These are phyloP conservation scores for Thalassaphorura encarpata DNA, from an alignment of 1,140 invertebrate species.

Conservation along the genomic window DNA sequence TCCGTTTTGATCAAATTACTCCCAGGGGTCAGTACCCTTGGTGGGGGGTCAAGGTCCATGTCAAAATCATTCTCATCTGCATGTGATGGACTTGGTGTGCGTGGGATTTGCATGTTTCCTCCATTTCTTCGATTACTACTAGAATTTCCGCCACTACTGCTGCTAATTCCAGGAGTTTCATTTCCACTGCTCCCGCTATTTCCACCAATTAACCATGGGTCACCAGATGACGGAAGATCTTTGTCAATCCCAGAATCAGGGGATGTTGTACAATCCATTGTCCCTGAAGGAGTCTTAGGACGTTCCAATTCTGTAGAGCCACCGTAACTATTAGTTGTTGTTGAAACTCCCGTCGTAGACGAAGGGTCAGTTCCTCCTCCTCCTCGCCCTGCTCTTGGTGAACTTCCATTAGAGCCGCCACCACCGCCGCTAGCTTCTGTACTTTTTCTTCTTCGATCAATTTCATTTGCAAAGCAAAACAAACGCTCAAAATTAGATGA, in stretches of 20 bases:
- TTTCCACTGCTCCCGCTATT: not conserved
- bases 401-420: conserved; percentile 15
- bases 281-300: conserved; percentile 28
- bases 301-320: conserved; percentile 13
- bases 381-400: conserved; percentile 10
- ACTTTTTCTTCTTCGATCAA: conserved; percentile 67
- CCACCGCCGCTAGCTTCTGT: no score
- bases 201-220: no score
- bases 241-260: conserved; percentile 67
- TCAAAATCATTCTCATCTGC: conserved; percentile 6
- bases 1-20: conserved; percentile 24
- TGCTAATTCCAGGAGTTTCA: not conserved
- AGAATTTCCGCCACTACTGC: not conserved
- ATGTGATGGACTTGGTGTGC: conserved; percentile 28
- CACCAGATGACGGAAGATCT: conserved; percentile 37
- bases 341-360: conserved; percentile 25
- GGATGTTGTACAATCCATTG: conserved; percentile 53
- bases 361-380: conserved; percentile 7
- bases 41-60: conserved; percentile 1
- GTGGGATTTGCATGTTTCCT: conserved; percentile 2
- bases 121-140: not conserved
- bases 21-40: no score
- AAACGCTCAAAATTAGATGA: conserved; percentile 75
- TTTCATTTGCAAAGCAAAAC: conserved; percentile 73
- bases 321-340: conserved; percentile 27